phyloP scores from a whole-genome alignment of 2,888 invertebrate species.

The Tupiocoris notatus region DNA sequence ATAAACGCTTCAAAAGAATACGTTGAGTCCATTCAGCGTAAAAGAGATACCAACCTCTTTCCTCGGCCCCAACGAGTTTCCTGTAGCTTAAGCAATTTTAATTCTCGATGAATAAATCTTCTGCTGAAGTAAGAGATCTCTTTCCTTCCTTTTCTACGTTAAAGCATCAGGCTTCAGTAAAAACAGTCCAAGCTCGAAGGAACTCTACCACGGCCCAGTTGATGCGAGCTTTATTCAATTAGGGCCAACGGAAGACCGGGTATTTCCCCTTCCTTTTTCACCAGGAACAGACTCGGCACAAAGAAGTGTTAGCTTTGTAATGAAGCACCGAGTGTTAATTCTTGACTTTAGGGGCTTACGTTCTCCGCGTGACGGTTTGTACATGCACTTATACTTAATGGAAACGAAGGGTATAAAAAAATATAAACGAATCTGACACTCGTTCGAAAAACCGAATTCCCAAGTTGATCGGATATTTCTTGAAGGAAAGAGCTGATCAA shows the following conservation, averaged over 20 bases:
- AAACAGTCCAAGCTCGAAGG: neutral
- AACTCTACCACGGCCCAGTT: neutral
- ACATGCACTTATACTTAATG: too few relatives aligned
- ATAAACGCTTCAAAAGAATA: neutral
- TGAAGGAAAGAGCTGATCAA: too few relatives aligned
- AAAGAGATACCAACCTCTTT: neutral
- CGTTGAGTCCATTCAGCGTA: neutral
- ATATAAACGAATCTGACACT: too few relatives aligned
- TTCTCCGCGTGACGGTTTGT: too few relatives aligned
- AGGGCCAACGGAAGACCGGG: neutral
- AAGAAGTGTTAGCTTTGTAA: too few relatives aligned
- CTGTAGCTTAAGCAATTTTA: conserved; percentile 11
- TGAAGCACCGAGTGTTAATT: too few relatives aligned
- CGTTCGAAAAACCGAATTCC: too few relatives aligned
- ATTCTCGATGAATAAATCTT: conserved; percentile 13
- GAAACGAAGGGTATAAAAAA: too few relatives aligned
- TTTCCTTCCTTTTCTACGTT: neutral
- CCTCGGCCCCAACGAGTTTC: too few relatives aligned
- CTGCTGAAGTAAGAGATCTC: neutral
- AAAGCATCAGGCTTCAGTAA: neutral
- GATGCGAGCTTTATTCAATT: conserved; percentile 5
- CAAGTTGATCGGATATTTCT: too few relatives aligned
- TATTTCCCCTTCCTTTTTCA: neutral
- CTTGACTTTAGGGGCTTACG: too few relatives aligned
- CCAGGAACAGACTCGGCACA: neutral